Evolutionary conservation across 1,140 invertebrate genomes (phyloP), one percentile per base, ranked within the genome.

Genomic region (Papilio polytes): DNA sequence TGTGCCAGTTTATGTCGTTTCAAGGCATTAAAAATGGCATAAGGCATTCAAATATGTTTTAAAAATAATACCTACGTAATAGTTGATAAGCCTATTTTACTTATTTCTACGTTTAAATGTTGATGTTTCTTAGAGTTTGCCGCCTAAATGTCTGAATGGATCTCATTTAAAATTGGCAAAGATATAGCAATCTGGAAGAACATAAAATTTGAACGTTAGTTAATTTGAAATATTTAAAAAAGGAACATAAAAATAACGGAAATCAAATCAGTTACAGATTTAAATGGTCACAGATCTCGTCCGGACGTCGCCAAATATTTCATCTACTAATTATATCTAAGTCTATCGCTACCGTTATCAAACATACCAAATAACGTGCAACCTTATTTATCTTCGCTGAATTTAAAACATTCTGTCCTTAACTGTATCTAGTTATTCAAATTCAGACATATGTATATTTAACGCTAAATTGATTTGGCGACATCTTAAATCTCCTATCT

Each of bases 311-410:
- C 41, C 44, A 74, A 48, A 74, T 74, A 74, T 74, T 74, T 74
- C 44, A 48, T 44, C 73, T 74, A 20, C 53, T 74, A 74, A 74
- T 74, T 74, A 41, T 41, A 26, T 74, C 12, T 9, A 44, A 74
- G 18, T 74, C 41, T 20, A 26, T 26, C 22, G 46, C 74, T 74
- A 74, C 74, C 74, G 74, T 74, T 74, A 74, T 51, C 74, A 74
- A 74, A 46, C 10, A 15, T 70, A 70, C 26, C 15, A 31, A 70
- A 70, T 70, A 70, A 70, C 63, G 26, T 13, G 63, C 12, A 70
- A 18, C 22, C 36, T 31, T 36, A 66, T 70, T 70, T 70, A 36
- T 26, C 22, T 63, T 70, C 12, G 63, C 63, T 26, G 36, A 31
- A 10, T 15, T 15, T 56, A 56, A 26, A 31, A 31, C 63, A 20